Percentiles rank a stretch among this genome's conserved stretches.
phyloP scores from a whole-genome alignment of 2,113 vertebrate species.

The Lanius ludovicianus region DNA sequence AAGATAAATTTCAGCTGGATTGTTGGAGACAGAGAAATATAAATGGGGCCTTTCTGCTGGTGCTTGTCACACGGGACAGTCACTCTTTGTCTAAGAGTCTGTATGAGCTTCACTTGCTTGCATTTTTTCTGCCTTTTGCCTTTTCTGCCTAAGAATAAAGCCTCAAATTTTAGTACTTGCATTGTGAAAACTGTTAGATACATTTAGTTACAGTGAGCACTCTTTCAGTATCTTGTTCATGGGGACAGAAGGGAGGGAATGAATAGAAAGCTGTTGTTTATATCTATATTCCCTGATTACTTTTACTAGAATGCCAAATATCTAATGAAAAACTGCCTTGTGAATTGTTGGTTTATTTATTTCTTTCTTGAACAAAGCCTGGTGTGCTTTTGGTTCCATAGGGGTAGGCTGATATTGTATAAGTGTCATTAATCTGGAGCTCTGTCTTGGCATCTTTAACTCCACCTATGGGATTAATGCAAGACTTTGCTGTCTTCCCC shows the following conservation, averaged over 20 bases:
- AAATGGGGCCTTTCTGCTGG: constrained; percentile 38
- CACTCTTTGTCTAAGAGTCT: not conserved
- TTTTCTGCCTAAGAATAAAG: not conserved
- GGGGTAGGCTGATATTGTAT: not conserved
- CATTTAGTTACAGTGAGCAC: not conserved
- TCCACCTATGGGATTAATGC: not conserved
- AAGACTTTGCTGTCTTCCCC: not conserved
- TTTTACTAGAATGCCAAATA: not conserved
- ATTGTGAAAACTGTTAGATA: not conserved
- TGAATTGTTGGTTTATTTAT: not conserved
- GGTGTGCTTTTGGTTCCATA: not conserved
- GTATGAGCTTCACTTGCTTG: not conserved
- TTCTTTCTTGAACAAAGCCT: not conserved
- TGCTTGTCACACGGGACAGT: not conserved
- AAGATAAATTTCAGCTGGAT: constrained; percentile 24
- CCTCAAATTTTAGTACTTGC: not conserved
- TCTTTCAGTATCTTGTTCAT: not conserved
- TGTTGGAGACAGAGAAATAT: constrained; percentile 23
- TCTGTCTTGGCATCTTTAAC: not conserved
- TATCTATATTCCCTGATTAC: not conserved
- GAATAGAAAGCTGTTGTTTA: not conserved
- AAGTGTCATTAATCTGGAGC: not conserved
- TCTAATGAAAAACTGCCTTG: constrained; percentile 46
- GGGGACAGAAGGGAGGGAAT: not conserved
- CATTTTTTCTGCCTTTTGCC: not conserved